These are phyloP conservation scores for Sphaerophoria taeniata DNA, from an alignment of 2,888 invertebrate genomes.

Conservation along the genomic window DNA sequence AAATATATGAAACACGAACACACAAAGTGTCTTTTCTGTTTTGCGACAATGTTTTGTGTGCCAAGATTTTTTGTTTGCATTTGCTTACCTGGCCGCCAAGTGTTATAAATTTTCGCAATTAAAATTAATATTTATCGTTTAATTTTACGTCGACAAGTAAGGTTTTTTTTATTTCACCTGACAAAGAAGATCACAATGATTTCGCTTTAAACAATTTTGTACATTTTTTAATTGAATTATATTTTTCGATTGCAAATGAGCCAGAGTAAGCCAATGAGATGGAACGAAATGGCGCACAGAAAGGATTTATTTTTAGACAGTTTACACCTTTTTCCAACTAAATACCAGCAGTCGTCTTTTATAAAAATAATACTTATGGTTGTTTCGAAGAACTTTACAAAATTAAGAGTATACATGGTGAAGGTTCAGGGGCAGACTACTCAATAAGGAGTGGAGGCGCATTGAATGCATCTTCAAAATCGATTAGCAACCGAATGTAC, in stretches of 20 bases:
- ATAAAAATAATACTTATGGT: background rate
- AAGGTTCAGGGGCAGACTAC: constrained; percentile 5
- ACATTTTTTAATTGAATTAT: constrained; percentile 28
- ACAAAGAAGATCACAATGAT: constrained; percentile 50
- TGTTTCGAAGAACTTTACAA: constrained; percentile 45
- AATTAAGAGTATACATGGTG: constrained; percentile 15
- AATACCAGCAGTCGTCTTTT: constrained; percentile 45
- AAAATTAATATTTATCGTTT: constrained; percentile 65
- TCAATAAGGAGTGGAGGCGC: background rate
- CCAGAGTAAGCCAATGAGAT: background rate
- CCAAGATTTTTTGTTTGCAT: constrained; percentile 51
- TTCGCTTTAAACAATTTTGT: constrained; percentile 35
- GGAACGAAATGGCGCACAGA: constrained; percentile 34
- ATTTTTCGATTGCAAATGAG: constrained; percentile 29
- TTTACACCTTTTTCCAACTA: constrained; percentile 72
- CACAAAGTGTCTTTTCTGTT: constrained; percentile 19
- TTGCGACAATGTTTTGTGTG: constrained; percentile 25
- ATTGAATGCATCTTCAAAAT: too few relatives aligned
- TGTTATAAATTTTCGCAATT: constrained; percentile 70
- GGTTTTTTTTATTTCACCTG: constrained; percentile 53
- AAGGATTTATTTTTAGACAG: constrained; percentile 60
- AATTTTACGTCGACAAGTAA: constrained; percentile 57
- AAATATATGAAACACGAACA: constrained; percentile 46
- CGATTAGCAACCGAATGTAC: too few relatives aligned
- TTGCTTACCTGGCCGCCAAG: constrained; percentile 61